Evolutionary conservation across 2,113 vertebrate species (phyloP).

Genomic region (Eulacestoma nigropectus): DNA sequence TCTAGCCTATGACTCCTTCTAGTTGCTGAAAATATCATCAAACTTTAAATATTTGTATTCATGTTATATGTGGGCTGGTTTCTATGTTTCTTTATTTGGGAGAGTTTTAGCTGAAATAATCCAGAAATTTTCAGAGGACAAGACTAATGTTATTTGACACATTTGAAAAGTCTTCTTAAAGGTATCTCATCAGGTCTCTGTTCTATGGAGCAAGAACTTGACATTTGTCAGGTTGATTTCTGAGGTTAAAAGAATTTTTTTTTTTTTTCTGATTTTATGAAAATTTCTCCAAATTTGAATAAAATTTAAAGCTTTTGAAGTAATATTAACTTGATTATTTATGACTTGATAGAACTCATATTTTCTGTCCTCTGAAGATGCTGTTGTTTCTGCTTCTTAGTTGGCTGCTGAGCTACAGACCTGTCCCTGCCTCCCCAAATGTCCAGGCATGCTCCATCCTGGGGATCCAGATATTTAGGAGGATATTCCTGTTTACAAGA

Average conservation of each 20-base stretch:
- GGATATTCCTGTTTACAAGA: neutral
- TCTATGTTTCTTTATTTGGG: neutral
- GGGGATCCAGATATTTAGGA: neutral
- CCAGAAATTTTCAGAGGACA: neutral
- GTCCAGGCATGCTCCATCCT: neutral
- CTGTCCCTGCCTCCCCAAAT: neutral
- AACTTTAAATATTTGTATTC: neutral
- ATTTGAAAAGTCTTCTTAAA: neutral
- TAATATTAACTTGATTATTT: neutral
- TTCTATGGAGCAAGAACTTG: neutral
- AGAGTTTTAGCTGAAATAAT: neutral
- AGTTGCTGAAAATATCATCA: neutral
- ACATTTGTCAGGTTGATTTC: neutral
- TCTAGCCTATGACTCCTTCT: neutral
- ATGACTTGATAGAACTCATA: neutral
- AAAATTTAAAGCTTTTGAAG: neutral
- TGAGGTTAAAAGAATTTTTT: neutral
- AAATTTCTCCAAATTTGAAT: neutral
- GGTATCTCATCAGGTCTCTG: neutral
- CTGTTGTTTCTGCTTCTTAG: neutral
- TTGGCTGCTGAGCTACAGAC: neutral
- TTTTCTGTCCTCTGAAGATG: neutral
- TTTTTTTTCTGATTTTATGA: neutral
- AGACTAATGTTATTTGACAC: neutral
- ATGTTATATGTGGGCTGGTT: neutral